Percentiles rank a stretch among this genome's conserved stretches.
Evolutionary conservation across 2,113 vertebrate genomes (phyloP).

Genomic region (Prunella fulvescens): DNA sequence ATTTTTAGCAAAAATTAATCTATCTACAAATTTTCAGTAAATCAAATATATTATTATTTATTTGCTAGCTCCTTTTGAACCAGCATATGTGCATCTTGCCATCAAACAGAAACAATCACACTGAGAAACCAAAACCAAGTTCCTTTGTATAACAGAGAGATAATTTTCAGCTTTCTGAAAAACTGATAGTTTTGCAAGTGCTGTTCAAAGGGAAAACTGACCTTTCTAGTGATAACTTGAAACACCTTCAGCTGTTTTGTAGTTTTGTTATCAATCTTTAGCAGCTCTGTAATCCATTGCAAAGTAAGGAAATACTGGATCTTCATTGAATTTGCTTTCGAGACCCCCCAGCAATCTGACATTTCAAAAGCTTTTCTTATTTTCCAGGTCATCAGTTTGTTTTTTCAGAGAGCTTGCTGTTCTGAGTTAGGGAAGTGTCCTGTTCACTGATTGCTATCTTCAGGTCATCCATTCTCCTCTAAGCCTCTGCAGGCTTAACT

Average conservation of each 20-base stretch:
- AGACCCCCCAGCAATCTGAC: slow-evolving; percentile 23
- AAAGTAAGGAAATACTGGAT: neutral
- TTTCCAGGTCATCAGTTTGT: slow-evolving; percentile 53
- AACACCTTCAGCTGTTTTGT: neutral
- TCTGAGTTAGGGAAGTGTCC: slow-evolving; percentile 22
- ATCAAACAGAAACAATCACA: neutral
- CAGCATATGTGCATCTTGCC: neutral
- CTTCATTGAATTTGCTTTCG: slow-evolving; percentile 18
- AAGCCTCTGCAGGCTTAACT: slow-evolving; percentile 10
- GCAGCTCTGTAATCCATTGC: slow-evolving; percentile 15
- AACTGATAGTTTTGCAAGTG: neutral
- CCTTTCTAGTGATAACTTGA: slow-evolving; percentile 16
- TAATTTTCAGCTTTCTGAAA: neutral
- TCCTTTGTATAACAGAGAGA: neutral
- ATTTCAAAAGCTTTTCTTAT: slow-evolving; percentile 67
- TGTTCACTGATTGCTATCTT: slow-evolving; percentile 45
- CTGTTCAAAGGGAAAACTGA: neutral
- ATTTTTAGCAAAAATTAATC: neutral
- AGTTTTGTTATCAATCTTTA: neutral
- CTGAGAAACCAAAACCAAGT: neutral
- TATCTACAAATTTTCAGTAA: neutral
- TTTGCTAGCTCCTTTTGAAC: neutral
- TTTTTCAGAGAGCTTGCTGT: slow-evolving; percentile 28
- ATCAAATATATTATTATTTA: neutral
- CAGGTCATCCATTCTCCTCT: slow-evolving; percentile 24